These are phyloP conservation scores for Papilio demoleus DNA, from an alignment of 2,888 invertebrate species.

Conservation along the genomic window DNA sequence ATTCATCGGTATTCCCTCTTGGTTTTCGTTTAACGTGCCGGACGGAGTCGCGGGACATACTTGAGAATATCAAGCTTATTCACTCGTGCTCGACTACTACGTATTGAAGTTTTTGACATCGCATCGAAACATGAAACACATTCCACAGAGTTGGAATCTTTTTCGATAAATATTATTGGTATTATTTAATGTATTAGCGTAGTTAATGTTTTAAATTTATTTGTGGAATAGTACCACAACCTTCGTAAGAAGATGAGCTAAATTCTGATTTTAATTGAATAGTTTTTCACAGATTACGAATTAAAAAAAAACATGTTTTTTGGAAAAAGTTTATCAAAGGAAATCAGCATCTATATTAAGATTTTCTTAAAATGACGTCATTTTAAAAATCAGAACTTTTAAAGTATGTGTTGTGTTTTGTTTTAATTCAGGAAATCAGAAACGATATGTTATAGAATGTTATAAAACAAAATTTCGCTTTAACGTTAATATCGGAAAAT, in stretches of 20 bases:
- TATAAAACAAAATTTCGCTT: neutral
- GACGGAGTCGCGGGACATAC: slow-evolving; percentile 35
- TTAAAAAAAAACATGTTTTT: too few species aligned
- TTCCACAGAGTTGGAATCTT: neutral
- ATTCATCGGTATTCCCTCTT: slow-evolving; percentile 37
- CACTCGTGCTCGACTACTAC: slow-evolving; percentile 19
- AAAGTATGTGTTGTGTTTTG: neutral
- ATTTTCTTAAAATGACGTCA: too few species aligned
- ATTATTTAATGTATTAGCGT: too few species aligned
- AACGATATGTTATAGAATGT: neutral
- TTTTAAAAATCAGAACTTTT: too few species aligned
- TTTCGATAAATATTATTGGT: neutral
- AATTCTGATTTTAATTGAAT: too few species aligned
- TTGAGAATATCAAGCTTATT: slow-evolving; percentile 32
- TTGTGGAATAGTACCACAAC: too few species aligned
- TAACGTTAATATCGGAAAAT: slow-evolving; percentile 1
- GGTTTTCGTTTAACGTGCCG: slow-evolving; percentile 33
- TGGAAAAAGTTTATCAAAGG: too few species aligned
- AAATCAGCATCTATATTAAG: too few species aligned
- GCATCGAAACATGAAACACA: neutral
- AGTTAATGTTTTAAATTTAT: too few species aligned
- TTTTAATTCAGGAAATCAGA: neutral
- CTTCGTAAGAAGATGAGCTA: too few species aligned
- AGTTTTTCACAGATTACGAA: too few species aligned
- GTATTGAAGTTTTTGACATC: slow-evolving; percentile 17